A percentile compares a stretch with the other conserved stretches of the same genome.
Evolutionary conservation across 2,888 invertebrate genomes (phyloP).

Genomic region (Chrysina gloriosa): DNA sequence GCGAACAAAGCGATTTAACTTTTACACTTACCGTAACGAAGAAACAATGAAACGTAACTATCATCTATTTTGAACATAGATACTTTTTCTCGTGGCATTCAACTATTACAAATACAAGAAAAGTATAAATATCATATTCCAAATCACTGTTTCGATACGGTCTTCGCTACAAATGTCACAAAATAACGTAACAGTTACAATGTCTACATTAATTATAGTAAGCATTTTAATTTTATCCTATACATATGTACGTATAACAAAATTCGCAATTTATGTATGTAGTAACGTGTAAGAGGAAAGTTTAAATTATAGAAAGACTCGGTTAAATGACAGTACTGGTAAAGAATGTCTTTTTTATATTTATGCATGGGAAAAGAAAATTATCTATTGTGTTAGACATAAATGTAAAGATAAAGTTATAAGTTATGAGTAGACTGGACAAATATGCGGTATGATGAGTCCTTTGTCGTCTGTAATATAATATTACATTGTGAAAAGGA

Average conservation of each 20-base stretch:
- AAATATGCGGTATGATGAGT: too few species aligned
- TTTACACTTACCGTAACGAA: conserved; percentile 16
- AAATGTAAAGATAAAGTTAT: too few species aligned
- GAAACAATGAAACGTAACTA: conserved; percentile 21
- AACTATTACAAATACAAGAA: not conserved
- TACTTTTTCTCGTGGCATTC: not conserved
- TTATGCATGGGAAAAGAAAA: too few species aligned
- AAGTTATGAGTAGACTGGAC: too few species aligned
- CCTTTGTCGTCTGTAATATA: too few species aligned
- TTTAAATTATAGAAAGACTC: too few species aligned
- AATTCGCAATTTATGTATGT: not conserved
- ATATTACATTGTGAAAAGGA: too few species aligned
- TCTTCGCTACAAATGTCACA: not conserved
- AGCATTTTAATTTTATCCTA: conserved; percentile 5
- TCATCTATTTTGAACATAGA: conserved; percentile 8
- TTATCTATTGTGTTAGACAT: too few species aligned
- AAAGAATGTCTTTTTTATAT: too few species aligned
- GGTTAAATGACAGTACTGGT: too few species aligned
- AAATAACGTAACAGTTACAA: conserved; percentile 23
- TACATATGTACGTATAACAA: not conserved
- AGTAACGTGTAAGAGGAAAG: not conserved
- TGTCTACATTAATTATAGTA: conserved; percentile 11
- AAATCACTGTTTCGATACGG: not conserved
- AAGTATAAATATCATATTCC: conserved; percentile 20
- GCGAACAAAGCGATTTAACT: conserved; percentile 23